Base-by-base conservation (phyloP, 2,797 vertebrate genomes). In the Somateria mollissima region DNA sequence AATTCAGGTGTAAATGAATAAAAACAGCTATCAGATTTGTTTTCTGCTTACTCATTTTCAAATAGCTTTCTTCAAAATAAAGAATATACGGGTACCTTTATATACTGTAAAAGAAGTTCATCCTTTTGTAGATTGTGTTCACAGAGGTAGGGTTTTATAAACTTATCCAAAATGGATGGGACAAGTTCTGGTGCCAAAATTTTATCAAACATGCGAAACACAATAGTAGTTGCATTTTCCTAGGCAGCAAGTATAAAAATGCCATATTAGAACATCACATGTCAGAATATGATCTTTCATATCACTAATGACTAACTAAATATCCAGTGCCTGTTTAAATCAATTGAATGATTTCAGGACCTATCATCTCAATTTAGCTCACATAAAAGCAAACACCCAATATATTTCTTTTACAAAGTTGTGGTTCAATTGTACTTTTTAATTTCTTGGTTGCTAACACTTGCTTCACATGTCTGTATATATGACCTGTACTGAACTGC, bases 191-290 rank as follows among this genome's bases (percentile, higher is more conserved):
- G 99, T 54, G 99, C 99, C 12, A 98, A 95, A 21, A 99, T 98
- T 97, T 99, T 99, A 96, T 99, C 99, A 74, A 99, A 97, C 99
- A 99, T 99, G 67, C 98, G 98, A 94, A 99, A 99, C 2, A 98
- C 99, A 5, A 99, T 98, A 28, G 98, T 99, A n/a, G 97, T 97
- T 11, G 98, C 97, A 34, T 97, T 99, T 92, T 98, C 98, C 99
- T 99, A 95, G 89, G 78, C 32, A 83, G 7, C 36, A 93, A 75
- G 93, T 58, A 87, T 51, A 77, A 84, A 57, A 65, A 56, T 1
- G 10, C 20, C 13, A 8, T 0, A 17, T 76, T 27, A 79, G 85
- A 91, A 45, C 47, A 69, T 5, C 34, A 25, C 28, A 1, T 1
- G 1, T 37, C 37, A 84, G 13, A 37, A 62, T 6, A 25, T 11